A percentile compares a stretch with the other conserved stretches of the same genome.
phyloP scores from a whole-genome alignment of 2,888 invertebrate species.

The Laspeyria flexula region DNA sequence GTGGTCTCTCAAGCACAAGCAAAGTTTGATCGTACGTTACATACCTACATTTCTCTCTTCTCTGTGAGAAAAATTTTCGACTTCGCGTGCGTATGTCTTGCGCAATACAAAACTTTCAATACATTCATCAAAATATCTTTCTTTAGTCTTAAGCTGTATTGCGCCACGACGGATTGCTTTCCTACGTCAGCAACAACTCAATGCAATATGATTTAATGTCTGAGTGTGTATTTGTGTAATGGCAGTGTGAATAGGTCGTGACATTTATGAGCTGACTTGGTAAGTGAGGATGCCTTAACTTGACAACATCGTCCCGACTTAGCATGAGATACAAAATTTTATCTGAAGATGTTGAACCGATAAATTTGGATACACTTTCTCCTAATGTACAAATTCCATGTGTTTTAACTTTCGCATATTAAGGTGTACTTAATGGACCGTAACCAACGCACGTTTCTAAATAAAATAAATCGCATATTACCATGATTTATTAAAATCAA shows the following conservation, averaged over 20 bases:
- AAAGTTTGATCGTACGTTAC: conserved; percentile 31
- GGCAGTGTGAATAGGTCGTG: conserved; percentile 26
- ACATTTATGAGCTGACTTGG: conserved; percentile 24
- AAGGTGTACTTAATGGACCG: conserved; percentile 25
- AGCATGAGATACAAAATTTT: conserved; percentile 24
- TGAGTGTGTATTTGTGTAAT: conserved; percentile 10
- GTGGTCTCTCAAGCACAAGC: conserved; percentile 51
- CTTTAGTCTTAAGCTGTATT: conserved; percentile 26
- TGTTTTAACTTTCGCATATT: conserved; percentile 45
- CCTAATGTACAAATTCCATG: conserved; percentile 50
- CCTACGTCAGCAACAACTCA: conserved; percentile 26
- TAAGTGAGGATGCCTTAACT: conserved; percentile 21
- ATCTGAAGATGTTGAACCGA: conserved; percentile 33
- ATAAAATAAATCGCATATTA: conserved; percentile 17
- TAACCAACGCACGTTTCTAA: conserved; percentile 19
- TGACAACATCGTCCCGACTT: conserved; percentile 29
- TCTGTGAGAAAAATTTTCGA: conserved; percentile 19
- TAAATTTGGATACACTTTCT: conserved; percentile 65
- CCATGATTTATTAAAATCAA: no score
- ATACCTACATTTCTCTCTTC: conserved; percentile 40
- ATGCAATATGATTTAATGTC: conserved; percentile 26
- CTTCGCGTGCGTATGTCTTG: conserved; percentile 1
- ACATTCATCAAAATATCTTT: conserved; percentile 18
- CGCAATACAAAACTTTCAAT: conserved; percentile 35
- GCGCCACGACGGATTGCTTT: conserved; percentile 34